These are phyloP conservation scores for Spheniscus humboldti DNA, from an alignment of 2,797 vertebrate genomes.

Conservation along the genomic window DNA sequence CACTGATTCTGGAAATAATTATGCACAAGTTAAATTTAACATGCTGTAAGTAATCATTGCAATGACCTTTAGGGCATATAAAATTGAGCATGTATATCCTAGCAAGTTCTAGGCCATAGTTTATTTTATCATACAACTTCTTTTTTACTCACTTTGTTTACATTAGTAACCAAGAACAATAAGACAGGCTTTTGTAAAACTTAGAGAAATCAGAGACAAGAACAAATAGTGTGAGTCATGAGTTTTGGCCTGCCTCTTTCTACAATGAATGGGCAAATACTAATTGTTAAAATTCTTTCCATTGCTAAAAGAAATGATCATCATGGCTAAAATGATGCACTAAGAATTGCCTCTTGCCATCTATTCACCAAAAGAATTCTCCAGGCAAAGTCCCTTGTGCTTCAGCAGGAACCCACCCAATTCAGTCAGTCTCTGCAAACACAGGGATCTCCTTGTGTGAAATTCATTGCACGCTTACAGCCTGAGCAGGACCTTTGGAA, in stretches of 20 bases:
- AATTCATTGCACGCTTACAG: background rate
- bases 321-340: background rate
- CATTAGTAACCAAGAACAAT: background rate
- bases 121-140: background rate
- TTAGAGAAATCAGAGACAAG: background rate
- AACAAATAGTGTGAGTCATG: background rate
- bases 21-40: background rate
- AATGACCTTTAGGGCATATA: background rate
- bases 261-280: background rate
- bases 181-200: background rate
- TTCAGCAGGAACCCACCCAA: background rate
- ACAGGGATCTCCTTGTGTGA: background rate
- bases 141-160: background rate
- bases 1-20: background rate
- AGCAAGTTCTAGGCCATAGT: background rate
- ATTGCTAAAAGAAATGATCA: background rate
- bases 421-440: background rate
- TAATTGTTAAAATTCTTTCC: background rate
- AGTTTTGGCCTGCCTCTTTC: background rate
- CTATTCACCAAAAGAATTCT: background rate
- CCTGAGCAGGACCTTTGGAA: background rate
- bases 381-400: background rate
- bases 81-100: background rate
- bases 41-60: background rate
- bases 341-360: background rate